Conservation (phyloP, 1,140 invertebrate genomes). For the Drosophila azteca region DNA sequence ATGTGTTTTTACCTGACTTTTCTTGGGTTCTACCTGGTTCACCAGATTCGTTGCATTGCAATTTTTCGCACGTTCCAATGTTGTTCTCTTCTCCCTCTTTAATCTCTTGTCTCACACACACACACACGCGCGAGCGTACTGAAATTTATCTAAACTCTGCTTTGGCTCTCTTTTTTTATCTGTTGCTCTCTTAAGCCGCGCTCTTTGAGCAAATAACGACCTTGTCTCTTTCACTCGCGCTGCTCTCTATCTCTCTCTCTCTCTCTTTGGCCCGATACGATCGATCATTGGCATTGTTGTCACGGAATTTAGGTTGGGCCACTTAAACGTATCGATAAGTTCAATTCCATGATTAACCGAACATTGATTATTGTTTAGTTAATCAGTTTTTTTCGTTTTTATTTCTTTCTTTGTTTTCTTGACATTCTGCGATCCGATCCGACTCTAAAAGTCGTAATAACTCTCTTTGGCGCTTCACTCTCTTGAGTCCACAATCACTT, state of each 20-base stretch:
- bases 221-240: conserved; percentile 49
- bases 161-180: conserved; percentile 1
- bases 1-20: conserved; percentile 36
- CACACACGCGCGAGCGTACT: background rate
- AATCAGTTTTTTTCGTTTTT: conserved; percentile 45
- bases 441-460: background rate
- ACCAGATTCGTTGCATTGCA: conserved; percentile 46
- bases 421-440: conserved; percentile 38
- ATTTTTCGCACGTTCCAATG: conserved; percentile 68
- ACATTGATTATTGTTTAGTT: conserved; percentile 35
- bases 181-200: conserved; percentile 10
- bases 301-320: conserved; percentile 75
- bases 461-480: conserved; percentile 23
- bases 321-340: conserved; percentile 50
- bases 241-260: conserved; percentile 11
- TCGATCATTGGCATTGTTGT: conserved; percentile 76
- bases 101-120: conserved; percentile 1
- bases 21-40: conserved; percentile 31
- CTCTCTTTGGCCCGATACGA: conserved; percentile 17
- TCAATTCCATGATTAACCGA: conserved; percentile 43
- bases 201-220: conserved; percentile 56
- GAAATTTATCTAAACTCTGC: conserved; percentile 22
- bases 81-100: conserved; percentile 13
- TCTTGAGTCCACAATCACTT: conserved; percentile 40
- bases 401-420: conserved; percentile 2